These are phyloP conservation scores for Cyclura pinguis DNA, from an alignment of 2,797 vertebrate species.

Conservation along the genomic window DNA sequence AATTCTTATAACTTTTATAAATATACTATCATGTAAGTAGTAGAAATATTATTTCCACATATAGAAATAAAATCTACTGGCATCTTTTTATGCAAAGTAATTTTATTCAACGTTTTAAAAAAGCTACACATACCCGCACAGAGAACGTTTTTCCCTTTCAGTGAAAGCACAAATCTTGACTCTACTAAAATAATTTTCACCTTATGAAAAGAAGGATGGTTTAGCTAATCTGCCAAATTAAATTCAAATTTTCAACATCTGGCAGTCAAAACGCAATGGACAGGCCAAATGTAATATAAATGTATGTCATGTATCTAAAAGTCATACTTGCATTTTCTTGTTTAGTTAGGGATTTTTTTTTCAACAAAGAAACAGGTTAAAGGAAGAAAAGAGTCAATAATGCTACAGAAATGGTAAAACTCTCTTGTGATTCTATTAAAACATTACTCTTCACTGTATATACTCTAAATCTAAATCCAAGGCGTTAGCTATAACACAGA, in stretches of 20 bases:
- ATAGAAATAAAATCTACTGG: neutral
- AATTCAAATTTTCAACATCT: conserved; percentile 17
- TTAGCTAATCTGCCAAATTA: conserved; percentile 32
- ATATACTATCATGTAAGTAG: neutral
- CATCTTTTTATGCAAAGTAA: neutral
- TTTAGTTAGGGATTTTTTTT: neutral
- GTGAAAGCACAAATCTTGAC: neutral
- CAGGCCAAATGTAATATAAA: conserved; percentile 11
- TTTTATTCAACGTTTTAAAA: conserved; percentile 1
- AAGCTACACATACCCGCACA: neutral
- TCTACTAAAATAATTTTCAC: neutral
- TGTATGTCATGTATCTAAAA: conserved; percentile 10
- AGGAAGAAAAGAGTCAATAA: neutral
- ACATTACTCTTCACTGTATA: neutral
- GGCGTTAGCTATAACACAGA: neutral
- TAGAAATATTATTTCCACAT: neutral
- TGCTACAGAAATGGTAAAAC: neutral
- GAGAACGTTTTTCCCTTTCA: neutral
- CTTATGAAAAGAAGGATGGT: neutral
- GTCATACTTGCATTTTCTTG: neutral
- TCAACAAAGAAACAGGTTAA: neutral
- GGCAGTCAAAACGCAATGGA: conserved; percentile 15
- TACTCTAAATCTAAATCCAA: neutral
- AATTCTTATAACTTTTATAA: neutral
- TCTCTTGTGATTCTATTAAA: neutral